Base-by-base conservation (phyloP, 2,888 invertebrate genomes). In the Neoaliturus tenellus region DNA sequence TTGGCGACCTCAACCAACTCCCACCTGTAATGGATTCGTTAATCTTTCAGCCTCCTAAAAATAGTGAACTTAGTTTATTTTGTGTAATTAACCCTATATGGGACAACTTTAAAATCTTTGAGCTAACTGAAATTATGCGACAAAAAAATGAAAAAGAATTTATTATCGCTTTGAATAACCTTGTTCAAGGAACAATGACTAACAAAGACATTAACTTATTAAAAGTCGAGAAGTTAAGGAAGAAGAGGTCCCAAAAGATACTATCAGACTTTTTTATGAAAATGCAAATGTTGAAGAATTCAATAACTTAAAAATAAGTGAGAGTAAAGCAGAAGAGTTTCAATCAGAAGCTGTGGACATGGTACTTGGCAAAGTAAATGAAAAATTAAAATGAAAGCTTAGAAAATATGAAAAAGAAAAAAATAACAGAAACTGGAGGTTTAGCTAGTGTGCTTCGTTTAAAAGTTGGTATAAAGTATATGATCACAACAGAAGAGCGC, bases 1-100 rank as follows among this genome's bases (percentile, higher is more conserved):
- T 90, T 69, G 90, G 90, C 25, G 89, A 90, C 84, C 87, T 90
- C 12, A 86, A 88, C 85, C 89, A 90, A 86, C 85, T 89, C 44
- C 88, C 88, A 25, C 89, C 89, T 17, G 89, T 90, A 20, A 85
- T 86, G 48, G 88, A 89, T 55, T 78, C 69, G 10, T 80, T 85
- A 23, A 85, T 89, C 58, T 89, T 86, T 83, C 81, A 80, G 41
- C 25, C 75, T 28, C 82, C 51, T 86, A 39, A 80, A 83, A 33
- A 2, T n/a, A 31, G 17, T 31, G 33, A 67, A 31, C 17, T 67
- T 31, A 67, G 35, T 67, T 31, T n/a, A 67, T 31, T 67, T 31
- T 67, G 67, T 67, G 35, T 4, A 17, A 14, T 33, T 31, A 51
- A 51, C 51, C 51, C 51, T 23, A 51, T 51, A 5, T 51, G 51